A percentile compares a stretch with the other conserved stretches of the same genome.
Conservation (phyloP, 2,888 invertebrate genomes). For the Isoperla grammatica region DNA sequence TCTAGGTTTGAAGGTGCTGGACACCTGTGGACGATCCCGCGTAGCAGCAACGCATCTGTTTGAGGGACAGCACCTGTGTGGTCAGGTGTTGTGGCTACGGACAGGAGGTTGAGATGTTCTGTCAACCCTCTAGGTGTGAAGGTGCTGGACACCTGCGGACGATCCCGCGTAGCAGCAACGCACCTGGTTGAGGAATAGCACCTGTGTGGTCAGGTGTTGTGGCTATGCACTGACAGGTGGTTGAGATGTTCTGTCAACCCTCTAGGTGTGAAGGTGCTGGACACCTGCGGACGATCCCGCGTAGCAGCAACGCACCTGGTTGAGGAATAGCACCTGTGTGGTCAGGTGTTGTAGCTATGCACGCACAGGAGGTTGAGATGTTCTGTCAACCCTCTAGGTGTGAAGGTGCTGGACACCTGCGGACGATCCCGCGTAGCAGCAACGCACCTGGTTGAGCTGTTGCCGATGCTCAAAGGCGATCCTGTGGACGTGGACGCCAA, state of each 20-base stretch:
- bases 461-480: constrained; percentile 22
- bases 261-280: constrained; percentile 23
- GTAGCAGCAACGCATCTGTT: constrained; percentile 23
- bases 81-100: too few species aligned
- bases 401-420: constrained; percentile 26
- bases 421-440: constrained; percentile 22
- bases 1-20: constrained; percentile 23
- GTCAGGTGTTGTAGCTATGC: too few species aligned
- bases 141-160: constrained; percentile 25
- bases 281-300: constrained; percentile 25
- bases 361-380: too few species aligned
- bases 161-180: constrained; percentile 20
- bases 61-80: too few species aligned
- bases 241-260: too few species aligned
- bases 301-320: constrained; percentile 23
- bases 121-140: constrained; percentile 19
- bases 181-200: constrained; percentile 26
- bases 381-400: constrained; percentile 11
- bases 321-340: too few species aligned
- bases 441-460: constrained; percentile 23
- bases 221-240: too few species aligned
- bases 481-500: background rate
- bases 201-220: too few species aligned
- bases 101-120: too few species aligned
- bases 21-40: constrained; percentile 25